Conservation (phyloP, 1,140 invertebrate species). For the Drosophila pallidifrons region DNA sequence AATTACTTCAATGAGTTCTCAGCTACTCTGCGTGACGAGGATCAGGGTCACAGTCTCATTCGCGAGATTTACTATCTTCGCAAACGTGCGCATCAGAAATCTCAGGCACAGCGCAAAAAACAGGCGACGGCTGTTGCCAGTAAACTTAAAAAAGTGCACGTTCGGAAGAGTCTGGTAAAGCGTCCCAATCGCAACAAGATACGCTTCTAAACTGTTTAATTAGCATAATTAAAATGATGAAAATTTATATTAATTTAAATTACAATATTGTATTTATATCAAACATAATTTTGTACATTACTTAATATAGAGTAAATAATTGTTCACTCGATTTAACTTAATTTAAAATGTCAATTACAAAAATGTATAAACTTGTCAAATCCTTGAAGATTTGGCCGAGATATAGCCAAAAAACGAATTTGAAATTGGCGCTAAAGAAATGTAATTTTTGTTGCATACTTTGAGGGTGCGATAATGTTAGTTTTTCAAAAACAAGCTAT, state of each 20-base stretch:
- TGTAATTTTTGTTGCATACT: too few relatives aligned
- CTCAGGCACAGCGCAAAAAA: conserved; percentile 44
- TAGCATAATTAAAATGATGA: not conserved
- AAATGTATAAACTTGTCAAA: too few relatives aligned
- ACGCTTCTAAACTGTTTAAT: conserved; percentile 40
- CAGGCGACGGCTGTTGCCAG: conserved; percentile 30
- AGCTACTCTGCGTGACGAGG: conserved; percentile 72
- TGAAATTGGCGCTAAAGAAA: too few relatives aligned
- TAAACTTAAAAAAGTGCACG: conserved; percentile 33
- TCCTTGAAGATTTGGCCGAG: too few relatives aligned
- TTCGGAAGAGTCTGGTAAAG: conserved; percentile 67
- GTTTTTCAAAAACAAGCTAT: too few relatives aligned
- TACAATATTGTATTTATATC: not conserved
- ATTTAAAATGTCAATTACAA: too few relatives aligned
- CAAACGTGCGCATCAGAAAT: conserved; percentile 49
- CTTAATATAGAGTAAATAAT: too few relatives aligned
- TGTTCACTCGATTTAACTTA: too few relatives aligned
- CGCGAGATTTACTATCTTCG: conserved; percentile 77
- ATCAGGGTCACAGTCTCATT: conserved; percentile 69
- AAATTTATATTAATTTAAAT: conserved; percentile 4
- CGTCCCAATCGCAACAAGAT: conserved; percentile 75
- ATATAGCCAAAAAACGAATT: too few relatives aligned
- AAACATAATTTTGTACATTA: too few relatives aligned
- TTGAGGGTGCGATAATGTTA: too few relatives aligned
- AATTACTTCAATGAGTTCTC: conserved; percentile 82